These are phyloP conservation scores for Conus canariensis DNA, from an alignment of 2,888 invertebrate genomes.

Conservation along the genomic window DNA sequence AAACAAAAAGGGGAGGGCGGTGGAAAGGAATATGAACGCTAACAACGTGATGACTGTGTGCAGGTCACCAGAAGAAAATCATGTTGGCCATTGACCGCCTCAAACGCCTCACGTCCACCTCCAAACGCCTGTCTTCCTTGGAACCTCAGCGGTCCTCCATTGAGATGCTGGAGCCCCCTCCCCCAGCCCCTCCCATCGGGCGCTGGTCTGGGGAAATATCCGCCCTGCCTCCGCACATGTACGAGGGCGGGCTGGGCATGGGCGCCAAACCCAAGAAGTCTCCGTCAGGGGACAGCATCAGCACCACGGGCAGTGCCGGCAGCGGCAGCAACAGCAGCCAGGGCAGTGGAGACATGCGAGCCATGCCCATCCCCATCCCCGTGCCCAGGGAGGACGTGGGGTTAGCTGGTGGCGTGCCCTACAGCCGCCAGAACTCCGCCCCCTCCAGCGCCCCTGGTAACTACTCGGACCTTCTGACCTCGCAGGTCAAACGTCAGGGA, in stretches of 20 bases:
- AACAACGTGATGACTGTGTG: slow-evolving; percentile 55
- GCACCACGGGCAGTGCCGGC: slow-evolving; percentile 63
- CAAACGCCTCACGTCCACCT: slow-evolving; percentile 85
- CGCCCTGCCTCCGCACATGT: slow-evolving; percentile 46
- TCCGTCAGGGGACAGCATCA: slow-evolving; percentile 71
- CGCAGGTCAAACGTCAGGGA: slow-evolving; percentile 65
- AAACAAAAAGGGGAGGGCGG: no score
- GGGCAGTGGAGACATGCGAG: slow-evolving; percentile 49
- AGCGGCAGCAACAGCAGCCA: slow-evolving; percentile 44
- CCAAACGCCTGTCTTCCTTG: slow-evolving; percentile 70
- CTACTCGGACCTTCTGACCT: slow-evolving; percentile 78
- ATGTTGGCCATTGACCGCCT: slow-evolving; percentile 97
- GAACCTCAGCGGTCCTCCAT: slow-evolving; percentile 63
- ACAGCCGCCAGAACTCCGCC: slow-evolving; percentile 48
- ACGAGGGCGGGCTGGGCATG: slow-evolving; percentile 38
- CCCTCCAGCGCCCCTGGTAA: slow-evolving; percentile 54
- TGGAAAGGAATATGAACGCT: no score
- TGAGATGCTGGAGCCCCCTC: slow-evolving; percentile 68
- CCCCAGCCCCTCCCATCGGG: slow-evolving; percentile 60
- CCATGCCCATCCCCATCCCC: slow-evolving; percentile 36
- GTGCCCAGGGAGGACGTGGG: slow-evolving; percentile 43
- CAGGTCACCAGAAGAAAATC: slow-evolving; percentile 99
- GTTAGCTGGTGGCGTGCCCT: slow-evolving; percentile 47
- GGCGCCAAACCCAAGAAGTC: slow-evolving; percentile 64
- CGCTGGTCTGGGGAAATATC: slow-evolving; percentile 69